These are phyloP conservation scores for Silurus meridionalis DNA, from an alignment of 2,113 vertebrate genomes.

Conservation along the genomic window DNA sequence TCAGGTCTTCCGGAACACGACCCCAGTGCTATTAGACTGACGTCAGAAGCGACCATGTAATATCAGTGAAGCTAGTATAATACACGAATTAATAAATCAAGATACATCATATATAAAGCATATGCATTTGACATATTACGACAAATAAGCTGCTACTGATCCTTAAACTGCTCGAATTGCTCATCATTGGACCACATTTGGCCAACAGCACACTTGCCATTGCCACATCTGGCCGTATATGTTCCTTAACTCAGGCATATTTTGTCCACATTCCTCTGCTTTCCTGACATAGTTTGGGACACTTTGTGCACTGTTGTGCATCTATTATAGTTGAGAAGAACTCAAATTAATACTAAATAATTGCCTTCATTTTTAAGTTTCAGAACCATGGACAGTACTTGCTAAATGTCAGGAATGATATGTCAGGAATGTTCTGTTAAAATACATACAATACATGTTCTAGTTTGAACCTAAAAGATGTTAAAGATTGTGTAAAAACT, in stretches of 20 bases:
- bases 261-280: neutral
- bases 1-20: conserved; percentile 2
- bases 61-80: neutral
- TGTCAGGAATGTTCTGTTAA: too few relatives aligned
- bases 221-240: too few relatives aligned
- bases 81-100: neutral
- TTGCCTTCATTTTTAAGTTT: conserved; percentile 36
- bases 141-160: neutral
- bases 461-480: neutral
- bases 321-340: neutral
- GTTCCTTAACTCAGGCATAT: neutral
- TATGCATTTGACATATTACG: neutral
- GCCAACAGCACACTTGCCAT: neutral
- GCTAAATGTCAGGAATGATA: too few relatives aligned
- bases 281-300: neutral
- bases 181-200: neutral
- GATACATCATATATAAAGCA: neutral
- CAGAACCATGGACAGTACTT: conserved; percentile 72
- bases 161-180: neutral
- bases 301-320: neutral
- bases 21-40: conserved; percentile 31
- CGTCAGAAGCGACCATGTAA: conserved; percentile 14
- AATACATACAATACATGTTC: too few relatives aligned
- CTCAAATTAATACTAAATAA: neutral
- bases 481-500: neutral